phyloP scores from a whole-genome alignment of 2,888 invertebrate genomes.

The Ectemnius lituratus region DNA sequence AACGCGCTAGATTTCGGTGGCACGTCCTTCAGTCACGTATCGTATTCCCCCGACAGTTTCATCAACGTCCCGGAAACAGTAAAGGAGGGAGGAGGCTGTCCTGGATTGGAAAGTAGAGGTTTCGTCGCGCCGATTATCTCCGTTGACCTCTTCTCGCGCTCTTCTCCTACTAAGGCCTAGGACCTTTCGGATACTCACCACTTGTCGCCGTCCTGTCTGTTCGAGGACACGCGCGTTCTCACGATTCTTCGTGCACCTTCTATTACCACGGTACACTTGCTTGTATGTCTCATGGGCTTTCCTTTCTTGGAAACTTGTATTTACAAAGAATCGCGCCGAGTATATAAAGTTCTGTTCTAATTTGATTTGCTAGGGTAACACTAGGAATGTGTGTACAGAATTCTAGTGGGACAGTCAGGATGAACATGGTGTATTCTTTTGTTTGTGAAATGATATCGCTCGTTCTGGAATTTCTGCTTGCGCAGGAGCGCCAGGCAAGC shows the following conservation, averaged over 20 bases:
- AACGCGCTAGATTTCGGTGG: conserved; percentile 60
- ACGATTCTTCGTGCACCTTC: not conserved
- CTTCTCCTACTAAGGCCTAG: conserved; percentile 5
- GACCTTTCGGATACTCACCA: no score
- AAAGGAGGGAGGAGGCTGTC: no score
- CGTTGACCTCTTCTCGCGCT: conserved; percentile 23
- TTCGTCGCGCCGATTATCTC: not conserved
- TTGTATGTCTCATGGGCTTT: not conserved
- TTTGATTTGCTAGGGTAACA: no score
- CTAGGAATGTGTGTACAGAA: no score
- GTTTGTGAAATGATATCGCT: conserved; percentile 28
- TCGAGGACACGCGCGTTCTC: not conserved
- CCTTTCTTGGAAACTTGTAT: no score
- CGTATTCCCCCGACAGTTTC: not conserved
- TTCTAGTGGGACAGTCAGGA: no score
- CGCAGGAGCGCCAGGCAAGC: no score
- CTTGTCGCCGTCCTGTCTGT: no score
- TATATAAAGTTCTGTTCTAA: no score
- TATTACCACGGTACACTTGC: conserved; percentile 6
- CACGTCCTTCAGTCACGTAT: conserved; percentile 13
- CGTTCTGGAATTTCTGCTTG: conserved; percentile 4
- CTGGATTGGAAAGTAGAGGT: no score
- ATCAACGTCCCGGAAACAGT: no score
- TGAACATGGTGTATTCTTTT: conserved; percentile 18
- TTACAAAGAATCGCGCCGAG: no score